These are phyloP conservation scores for Sebastes flavidus DNA, from an alignment of 2,797 vertebrate genomes.

Conservation along the genomic window DNA sequence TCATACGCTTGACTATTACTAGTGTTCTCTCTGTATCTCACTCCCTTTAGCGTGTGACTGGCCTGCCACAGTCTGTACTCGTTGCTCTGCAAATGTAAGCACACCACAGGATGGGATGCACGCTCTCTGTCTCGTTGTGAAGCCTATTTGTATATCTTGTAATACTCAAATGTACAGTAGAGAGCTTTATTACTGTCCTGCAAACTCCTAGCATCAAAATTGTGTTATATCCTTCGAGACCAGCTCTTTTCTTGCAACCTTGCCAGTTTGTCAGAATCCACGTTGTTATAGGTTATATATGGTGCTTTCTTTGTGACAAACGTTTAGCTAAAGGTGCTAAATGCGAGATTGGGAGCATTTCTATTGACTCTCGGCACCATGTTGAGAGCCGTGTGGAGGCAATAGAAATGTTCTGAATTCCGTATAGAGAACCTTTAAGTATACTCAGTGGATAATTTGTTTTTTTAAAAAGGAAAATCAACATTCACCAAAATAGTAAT, in stretches of 20 bases:
- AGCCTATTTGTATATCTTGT: conserved; percentile 74
- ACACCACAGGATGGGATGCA: conserved; percentile 56
- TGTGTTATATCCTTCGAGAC: conserved; percentile 41
- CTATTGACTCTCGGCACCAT: not conserved
- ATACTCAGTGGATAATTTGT: conserved; percentile 8
- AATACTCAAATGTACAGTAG: conserved; percentile 67
- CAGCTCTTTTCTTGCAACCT: conserved; percentile 49
- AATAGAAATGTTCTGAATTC: not conserved
- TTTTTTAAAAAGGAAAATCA: not conserved
- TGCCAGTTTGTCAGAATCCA: conserved; percentile 44
- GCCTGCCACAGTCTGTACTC: conserved; percentile 59
- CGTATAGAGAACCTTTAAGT: not conserved
- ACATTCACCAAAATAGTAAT: not conserved
- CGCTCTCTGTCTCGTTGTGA: conserved; percentile 65
- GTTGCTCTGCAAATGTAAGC: conserved; percentile 62
- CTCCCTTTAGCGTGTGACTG: conserved; percentile 57
- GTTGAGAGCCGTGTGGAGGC: not conserved
- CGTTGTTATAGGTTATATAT: conserved; percentile 27
- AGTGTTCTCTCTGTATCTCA: conserved; percentile 56
- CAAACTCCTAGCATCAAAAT: conserved; percentile 39
- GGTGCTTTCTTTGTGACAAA: conserved; percentile 60
- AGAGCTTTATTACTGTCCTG: conserved; percentile 70
- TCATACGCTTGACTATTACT: conserved; percentile 33
- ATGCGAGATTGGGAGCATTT: not conserved
- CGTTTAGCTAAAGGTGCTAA: not conserved